Base-by-base conservation (phyloP, 2,888 invertebrate genomes). In the Andricus curvator region DNA sequence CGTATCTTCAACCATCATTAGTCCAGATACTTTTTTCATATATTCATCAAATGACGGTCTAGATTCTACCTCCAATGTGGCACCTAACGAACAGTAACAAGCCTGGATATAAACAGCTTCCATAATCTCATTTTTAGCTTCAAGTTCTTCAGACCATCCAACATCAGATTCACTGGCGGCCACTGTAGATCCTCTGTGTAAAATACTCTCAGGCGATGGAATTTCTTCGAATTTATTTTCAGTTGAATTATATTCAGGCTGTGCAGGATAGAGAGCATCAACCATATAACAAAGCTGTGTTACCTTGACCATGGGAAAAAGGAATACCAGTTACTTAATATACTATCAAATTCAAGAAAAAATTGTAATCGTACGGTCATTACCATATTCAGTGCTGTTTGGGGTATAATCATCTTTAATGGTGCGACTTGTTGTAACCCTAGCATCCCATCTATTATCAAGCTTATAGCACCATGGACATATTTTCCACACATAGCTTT, bases 311-410 rank as follows among this genome's bases (percentile, higher is more conserved):
- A 81, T 22, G 9, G n/a, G 29, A 64, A 74, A 37, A 44, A 77
- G 64, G n/a, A n/a, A 77, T 56, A 44, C 22, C 6, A 76, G 33
- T 74, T 48, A 51, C 25, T 44, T 33, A 51, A 65, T 62, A 37
- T 44, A n/a, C 20, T 70, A 48, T 22, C 11, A 5, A 20, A 68
- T 22, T 5, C 5, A 4, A 17, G 17, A 48, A 48, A 0, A 48
- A 17, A 17, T 4, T 48, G 17, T 17, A 51, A 48, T 56, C 33
- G 20, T 79, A 25, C 25, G 62, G 5, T 0, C 5, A 17, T 88
- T 87, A 96, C 96, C 96, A 98, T 95, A 92, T 98, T 98, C 1
- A 98, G 94, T 67, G 96, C 95, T 0, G 98, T 98, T 92, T 97
- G 97, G 20, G 96, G 96, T 51, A 98, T 95, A 67, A 98, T 97